Conservation (phyloP, 35 echinoderm and acorn worm species). For the Apostichopus californicus region DNA sequence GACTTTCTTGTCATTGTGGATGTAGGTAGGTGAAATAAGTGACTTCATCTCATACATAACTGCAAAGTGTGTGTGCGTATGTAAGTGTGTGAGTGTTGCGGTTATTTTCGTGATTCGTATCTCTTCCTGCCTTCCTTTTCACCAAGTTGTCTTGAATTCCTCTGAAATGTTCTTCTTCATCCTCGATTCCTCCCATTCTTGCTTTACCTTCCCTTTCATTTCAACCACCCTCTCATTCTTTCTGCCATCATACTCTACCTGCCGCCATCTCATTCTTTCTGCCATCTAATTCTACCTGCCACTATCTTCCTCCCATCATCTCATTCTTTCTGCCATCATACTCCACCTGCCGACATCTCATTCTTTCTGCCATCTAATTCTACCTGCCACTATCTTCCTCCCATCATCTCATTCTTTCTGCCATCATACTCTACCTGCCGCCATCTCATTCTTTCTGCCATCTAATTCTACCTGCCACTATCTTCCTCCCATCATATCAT, state of each 20-base stretch:
- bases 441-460: not conserved
- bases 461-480: no score
- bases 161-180: no score
- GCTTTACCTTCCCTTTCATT: no score
- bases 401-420: not conserved
- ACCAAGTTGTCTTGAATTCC: no score
- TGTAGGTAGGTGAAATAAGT: conserved; percentile 6
- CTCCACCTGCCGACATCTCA: not conserved
- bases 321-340: not conserved
- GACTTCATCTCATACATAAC: no score
- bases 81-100: no score
- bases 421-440: not conserved
- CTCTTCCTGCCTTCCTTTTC: no score
- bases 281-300: no score
- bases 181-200: no score
- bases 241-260: not conserved
- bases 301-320: not conserved
- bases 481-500: not conserved
- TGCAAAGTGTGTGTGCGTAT: no score
- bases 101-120: no score
- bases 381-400: not conserved
- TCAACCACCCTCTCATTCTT: not conserved
- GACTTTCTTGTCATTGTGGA: conserved; percentile 61
- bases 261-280: no score
- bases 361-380: not conserved